A percentile compares a stretch with the other conserved stretches of the same genome.
These are phyloP conservation scores for Hycleus cichorii DNA, from an alignment of 1,140 invertebrate species.

Conservation along the genomic window DNA sequence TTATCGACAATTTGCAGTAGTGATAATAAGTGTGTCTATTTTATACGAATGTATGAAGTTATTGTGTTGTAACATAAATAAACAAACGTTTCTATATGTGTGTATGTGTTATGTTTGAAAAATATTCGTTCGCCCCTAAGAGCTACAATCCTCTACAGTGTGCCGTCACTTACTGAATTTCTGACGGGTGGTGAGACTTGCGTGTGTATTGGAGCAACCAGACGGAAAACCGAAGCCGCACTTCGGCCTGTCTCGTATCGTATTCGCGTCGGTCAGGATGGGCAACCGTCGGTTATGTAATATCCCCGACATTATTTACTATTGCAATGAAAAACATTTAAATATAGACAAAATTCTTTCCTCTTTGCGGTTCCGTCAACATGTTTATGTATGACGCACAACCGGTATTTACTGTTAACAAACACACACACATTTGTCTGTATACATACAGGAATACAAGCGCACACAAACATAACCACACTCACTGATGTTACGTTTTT, in stretches of 20 bases:
- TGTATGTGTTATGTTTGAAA: no score
- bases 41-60: no score
- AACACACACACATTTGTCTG: no score
- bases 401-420: no score
- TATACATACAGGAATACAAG: no score
- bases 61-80: no score
- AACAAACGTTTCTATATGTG: no score
- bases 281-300: constrained; percentile 14
- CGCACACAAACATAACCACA: no score
- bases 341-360: constrained; percentile 7
- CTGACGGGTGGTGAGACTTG: neutral
- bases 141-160: neutral
- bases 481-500: no score
- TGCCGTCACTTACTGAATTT: constrained; percentile 12
- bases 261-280: constrained; percentile 4
- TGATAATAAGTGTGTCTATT: no score
- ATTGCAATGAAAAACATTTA: constrained; percentile 14
- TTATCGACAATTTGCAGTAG: no score
- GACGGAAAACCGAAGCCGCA: neutral
- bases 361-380: constrained; percentile 7
- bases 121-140: no score
- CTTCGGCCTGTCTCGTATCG: neutral
- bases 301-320: constrained; percentile 15
- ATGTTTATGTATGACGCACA: neutral
- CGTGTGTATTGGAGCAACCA: neutral